Base-by-base conservation (phyloP, 2,888 invertebrate species). In the Rhaphigaster nebulosa region DNA sequence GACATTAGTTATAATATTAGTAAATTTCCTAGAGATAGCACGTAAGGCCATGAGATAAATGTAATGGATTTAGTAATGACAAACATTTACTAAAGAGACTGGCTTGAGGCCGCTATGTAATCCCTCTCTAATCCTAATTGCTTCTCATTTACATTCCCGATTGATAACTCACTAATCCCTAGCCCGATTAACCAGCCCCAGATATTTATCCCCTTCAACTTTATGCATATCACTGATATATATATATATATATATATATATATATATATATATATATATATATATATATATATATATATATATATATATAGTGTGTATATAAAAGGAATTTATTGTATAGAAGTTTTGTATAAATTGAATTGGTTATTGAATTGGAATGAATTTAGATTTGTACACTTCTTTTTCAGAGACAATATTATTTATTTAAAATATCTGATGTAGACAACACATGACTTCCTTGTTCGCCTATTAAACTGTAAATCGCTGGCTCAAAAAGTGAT, bases 121-220 rank as follows among this genome's bases (percentile, higher is more conserved):
- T 84, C 84, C 84, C 12, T 1, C n/a, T 15, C 45, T 84, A 84
- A 84, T 84, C 84, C 45, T 84, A 84, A 84, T 84, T 84, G 84
- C n/a, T 50, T 45, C 84, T 84, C 45, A 50, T 84, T 84, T 84
- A 84, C 84, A 84, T 84, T 50, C 41, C 41, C 84, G 45, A 84
- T 84, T 84, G 84, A 84, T 84, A 84, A 84, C 45, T n/a, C 45
- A 15, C 26, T 84, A 50, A 50, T 84, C 84, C 84, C 1, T n/a
- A 45, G 12, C 26, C 12, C 45, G 45, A n/a, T 41, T 45, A 84
- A 84, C 45, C 84, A 38, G 34, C 1, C 20, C 20, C 15, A n/a
- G 70, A 20, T 76, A 76, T 76, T 76, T 76, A 76, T 76, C 20
- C 38, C 15, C 29, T 34, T 6, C 20, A 23, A 76, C 6, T 20